phyloP scores from a whole-genome alignment of 2,888 invertebrate species.

The Scrobipalpa costella region DNA sequence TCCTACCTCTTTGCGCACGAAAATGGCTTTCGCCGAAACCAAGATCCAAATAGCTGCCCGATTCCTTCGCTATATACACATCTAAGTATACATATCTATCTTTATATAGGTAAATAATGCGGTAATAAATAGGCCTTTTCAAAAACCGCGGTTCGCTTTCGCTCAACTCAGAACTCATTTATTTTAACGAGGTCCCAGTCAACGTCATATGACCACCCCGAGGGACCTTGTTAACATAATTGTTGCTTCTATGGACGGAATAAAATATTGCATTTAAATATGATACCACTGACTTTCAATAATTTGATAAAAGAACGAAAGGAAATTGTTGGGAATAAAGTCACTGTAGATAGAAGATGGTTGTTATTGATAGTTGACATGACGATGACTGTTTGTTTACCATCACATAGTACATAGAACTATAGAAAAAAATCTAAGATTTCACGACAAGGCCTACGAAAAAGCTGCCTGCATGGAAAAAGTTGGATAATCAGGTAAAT shows the following conservation, averaged over 20 bases:
- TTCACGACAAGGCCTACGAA: not conserved
- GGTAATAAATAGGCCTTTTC: slow-evolving; percentile 7
- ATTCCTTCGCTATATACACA: no score
- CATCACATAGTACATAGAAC: slow-evolving; percentile 14
- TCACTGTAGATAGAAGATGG: not conserved
- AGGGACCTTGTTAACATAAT: slow-evolving; percentile 28
- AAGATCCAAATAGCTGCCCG: no score
- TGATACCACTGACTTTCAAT: not conserved
- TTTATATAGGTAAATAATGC: not conserved
- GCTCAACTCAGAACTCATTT: slow-evolving; percentile 23
- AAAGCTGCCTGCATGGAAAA: not conserved
- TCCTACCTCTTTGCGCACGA: no score
- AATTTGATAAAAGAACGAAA: not conserved
- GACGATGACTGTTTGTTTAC: slow-evolving; percentile 17
- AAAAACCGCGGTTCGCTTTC: slow-evolving; percentile 7
- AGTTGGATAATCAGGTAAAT: not conserved
- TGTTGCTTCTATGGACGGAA: slow-evolving; percentile 12
- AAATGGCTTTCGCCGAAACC: no score
- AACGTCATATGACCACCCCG: slow-evolving; percentile 23
- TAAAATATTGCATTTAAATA: slow-evolving; percentile 21
- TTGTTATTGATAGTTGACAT: slow-evolving; percentile 8
- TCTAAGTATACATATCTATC: no score
- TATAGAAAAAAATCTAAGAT: not conserved
- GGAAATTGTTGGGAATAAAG: not conserved
- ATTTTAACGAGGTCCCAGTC: slow-evolving; percentile 28